These are phyloP conservation scores for Drosophila neotestacea DNA, from an alignment of 2,888 invertebrate species.

Conservation along the genomic window DNA sequence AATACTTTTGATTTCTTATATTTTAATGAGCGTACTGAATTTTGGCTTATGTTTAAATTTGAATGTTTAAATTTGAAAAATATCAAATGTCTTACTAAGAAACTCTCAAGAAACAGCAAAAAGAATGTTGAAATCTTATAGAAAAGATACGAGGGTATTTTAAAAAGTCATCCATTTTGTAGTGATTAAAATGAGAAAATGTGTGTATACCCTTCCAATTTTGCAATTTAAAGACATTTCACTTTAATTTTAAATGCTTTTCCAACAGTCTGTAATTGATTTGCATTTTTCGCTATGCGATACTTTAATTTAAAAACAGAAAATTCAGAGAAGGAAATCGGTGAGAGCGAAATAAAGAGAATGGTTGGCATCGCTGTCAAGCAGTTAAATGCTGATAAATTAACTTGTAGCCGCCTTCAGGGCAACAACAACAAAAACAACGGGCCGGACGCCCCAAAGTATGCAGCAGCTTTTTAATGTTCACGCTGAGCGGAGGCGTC, in stretches of 20 bases:
- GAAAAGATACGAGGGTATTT: no score
- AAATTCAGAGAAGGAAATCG: conserved; percentile 3
- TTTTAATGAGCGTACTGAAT: no score
- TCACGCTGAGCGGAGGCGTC: conserved; percentile 39
- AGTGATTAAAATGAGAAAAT: background rate
- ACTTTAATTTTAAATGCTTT: background rate
- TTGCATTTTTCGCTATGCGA: conserved; percentile 24
- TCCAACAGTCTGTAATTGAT: background rate
- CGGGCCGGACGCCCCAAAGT: conserved; percentile 33
- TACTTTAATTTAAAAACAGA: conserved; percentile 46
- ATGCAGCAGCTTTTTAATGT: conserved; percentile 60
- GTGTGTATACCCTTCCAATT: no score
- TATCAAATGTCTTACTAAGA: no score
- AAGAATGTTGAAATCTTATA: no score
- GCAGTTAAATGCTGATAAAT: conserved; percentile 81
- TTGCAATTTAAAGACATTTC: background rate
- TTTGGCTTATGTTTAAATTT: no score
- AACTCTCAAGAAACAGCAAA: no score
- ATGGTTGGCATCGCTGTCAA: conserved; percentile 59
- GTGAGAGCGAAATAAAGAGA: conserved; percentile 12
- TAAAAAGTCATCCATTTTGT: no score
- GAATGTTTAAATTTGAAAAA: no score
- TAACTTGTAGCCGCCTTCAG: conserved; percentile 65
- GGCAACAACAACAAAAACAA: conserved; percentile 4
- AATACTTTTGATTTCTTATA: no score